These are phyloP conservation scores for Numenius arquata DNA, from an alignment of 2,113 vertebrate species.

Conservation along the genomic window DNA sequence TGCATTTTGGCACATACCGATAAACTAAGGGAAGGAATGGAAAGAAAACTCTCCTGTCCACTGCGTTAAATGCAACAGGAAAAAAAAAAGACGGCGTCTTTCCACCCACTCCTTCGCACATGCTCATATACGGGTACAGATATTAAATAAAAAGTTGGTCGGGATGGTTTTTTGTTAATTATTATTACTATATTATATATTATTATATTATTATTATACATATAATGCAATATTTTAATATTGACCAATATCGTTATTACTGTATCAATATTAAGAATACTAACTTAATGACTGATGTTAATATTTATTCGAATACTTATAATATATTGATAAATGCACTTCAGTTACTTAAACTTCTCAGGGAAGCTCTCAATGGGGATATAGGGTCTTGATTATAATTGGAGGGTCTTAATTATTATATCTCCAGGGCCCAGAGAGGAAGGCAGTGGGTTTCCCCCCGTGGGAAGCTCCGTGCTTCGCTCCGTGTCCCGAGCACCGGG, in stretches of 20 bases:
- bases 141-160: fast-evolving
- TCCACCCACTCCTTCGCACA: fast-evolving
- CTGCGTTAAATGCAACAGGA: fast-evolving
- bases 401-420: not conserved
- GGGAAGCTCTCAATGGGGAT: not conserved
- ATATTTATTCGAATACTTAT: not conserved
- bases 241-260: not conserved
- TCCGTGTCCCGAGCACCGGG: not conserved
- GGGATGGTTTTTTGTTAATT: not conserved
- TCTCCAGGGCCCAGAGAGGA: not conserved
- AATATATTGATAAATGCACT: not conserved
- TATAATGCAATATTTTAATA: fast-evolving
- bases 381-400: not conserved
- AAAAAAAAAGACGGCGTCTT: not conserved
- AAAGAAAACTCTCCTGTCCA: fast-evolving
- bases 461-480: not conserved
- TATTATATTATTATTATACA: not conserved
- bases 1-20: fast-evolving
- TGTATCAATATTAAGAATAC: not conserved
- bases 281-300: no score
- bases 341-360: not conserved
- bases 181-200: no score
- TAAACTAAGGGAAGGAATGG: not conserved
- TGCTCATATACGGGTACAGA: fast-evolving
- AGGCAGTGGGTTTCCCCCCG: not conserved